Evolutionary conservation across 2,113 vertebrate species (phyloP), one percentile per base, ranked within the genome.

Genomic region (Larimichthys polyactis): DNA sequence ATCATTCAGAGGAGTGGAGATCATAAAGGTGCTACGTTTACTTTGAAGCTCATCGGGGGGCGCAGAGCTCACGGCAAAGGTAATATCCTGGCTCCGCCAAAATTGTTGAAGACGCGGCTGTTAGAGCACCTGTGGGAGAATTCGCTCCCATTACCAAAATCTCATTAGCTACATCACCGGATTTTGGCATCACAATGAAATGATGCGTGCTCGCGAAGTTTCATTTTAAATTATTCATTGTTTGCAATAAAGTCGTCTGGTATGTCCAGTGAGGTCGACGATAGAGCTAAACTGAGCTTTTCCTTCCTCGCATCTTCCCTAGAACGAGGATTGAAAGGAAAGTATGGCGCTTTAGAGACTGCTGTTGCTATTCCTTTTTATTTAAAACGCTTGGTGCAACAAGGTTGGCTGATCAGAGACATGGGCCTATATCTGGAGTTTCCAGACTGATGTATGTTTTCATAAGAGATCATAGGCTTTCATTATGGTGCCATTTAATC

Each of bases 171-270:
- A 40, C 84, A 73, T 65, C 72, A 24, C 54, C 49, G 70, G 86
- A 62, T 59, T 75, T 52, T 73, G 52, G 69, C 55, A 58, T 65
- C 19, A 29, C 75, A 74, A 55, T 82, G 36, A 87, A 79, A 63
- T 46, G 57, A 62, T 19, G 55, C 5, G 1, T 3, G 43, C 52
- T 40, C 9, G 0, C 74, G 66, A 55, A 70, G 44, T 54, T 78
- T 48, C 32, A 62, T 78, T 83, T 82, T 40, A 83, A 83, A 87
- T 86, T 77, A 84, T 89, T 90, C 80, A 71, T 36, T 83, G 73
- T 80, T 80, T 82, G 59, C 32, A 65, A 79, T 85, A 68, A 88
- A 62, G 29, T 32, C 54, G 0, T 65, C 10, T 1, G 15, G 54
- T 29, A 22, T 27, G 79, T 81, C 81, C 82, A 36, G 27, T 27